These are phyloP conservation scores for Ictidomys tridecemlineatus DNA, from an alignment of 2,113 vertebrate genomes.

Conservation along the genomic window DNA sequence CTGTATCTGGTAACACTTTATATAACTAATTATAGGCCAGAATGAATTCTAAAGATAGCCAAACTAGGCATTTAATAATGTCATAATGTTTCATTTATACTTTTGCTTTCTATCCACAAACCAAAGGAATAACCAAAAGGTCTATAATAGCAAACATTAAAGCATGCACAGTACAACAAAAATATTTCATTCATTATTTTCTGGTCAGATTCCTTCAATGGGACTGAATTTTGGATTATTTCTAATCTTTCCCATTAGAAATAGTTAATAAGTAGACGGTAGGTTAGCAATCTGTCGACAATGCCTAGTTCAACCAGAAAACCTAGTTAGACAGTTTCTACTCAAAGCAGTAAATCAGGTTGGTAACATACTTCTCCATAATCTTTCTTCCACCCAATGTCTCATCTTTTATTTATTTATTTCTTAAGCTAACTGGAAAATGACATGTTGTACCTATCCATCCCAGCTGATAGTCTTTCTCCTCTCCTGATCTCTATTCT, in stretches of 20 bases:
- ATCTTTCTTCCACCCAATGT: slow-evolving; percentile 44
- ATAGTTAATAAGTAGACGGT: slow-evolving; percentile 45
- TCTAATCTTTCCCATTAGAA: slow-evolving; percentile 59
- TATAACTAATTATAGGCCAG: slow-evolving; percentile 54
- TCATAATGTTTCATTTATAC: slow-evolving; percentile 41
- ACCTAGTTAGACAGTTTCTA: slow-evolving; percentile 71
- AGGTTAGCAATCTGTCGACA: slow-evolving; percentile 59
- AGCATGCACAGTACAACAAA: slow-evolving; percentile 36
- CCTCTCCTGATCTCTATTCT: not conserved
- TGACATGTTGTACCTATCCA: not conserved
- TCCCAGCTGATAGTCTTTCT: not conserved
- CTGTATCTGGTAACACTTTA: slow-evolving; percentile 56
- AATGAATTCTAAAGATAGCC: slow-evolving; percentile 36
- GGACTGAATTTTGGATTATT: slow-evolving; percentile 31
- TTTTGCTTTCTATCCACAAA: slow-evolving; percentile 55
- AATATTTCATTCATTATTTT: slow-evolving; percentile 57
- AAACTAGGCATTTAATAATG: slow-evolving; percentile 61
- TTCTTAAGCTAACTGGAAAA: slow-evolving; percentile 60
- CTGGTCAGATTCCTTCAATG: slow-evolving; percentile 43
- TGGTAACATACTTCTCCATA: slow-evolving; percentile 41
- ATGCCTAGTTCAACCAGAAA: slow-evolving; percentile 76
- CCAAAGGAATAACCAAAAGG: slow-evolving; percentile 40
- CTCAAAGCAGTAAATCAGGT: slow-evolving; percentile 29
- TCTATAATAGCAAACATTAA: not conserved
- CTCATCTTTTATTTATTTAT: slow-evolving; percentile 57